Percentiles rank a stretch among this genome's conserved stretches.
Conservation (phyloP, 2,888 invertebrate genomes). For the Eupithecia subumbrata region DNA sequence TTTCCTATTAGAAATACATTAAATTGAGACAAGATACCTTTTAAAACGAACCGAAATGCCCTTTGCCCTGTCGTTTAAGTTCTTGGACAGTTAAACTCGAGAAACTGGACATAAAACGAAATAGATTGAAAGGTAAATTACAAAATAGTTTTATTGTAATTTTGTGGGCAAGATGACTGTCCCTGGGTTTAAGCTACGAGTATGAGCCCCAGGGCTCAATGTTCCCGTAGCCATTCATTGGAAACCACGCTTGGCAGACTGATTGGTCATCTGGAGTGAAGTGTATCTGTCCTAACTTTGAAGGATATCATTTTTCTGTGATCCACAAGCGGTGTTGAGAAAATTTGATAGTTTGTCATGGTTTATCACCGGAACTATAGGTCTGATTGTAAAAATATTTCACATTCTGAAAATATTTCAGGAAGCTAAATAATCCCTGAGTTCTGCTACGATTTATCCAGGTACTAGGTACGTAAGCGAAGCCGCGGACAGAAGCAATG, state of each 20-base stretch:
- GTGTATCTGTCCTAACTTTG: neutral
- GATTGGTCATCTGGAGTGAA: neutral
- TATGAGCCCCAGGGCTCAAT: neutral
- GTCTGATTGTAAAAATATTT: neutral
- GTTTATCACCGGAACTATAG: neutral
- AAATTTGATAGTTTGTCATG: neutral
- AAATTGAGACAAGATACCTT: neutral
- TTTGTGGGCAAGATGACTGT: neutral
- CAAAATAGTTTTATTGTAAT: neutral
- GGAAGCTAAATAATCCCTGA: neutral
- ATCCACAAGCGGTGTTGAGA: neutral
- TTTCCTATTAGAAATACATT: neutral
- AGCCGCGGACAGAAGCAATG: too few relatives aligned
- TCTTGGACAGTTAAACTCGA: conserved; percentile 1
- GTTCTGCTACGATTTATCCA: too few relatives aligned
- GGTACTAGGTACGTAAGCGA: too few relatives aligned
- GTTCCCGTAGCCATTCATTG: neutral
- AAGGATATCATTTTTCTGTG: neutral
- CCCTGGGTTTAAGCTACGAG: neutral
- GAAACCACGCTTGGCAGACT: neutral
- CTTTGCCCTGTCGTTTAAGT: neutral
- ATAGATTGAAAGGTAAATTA: neutral
- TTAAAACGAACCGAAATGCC: neutral
- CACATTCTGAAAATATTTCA: too few relatives aligned
- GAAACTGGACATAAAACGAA: neutral